A percentile compares a stretch with the other conserved stretches of the same genome.
phyloP scores from a whole-genome alignment of 2,113 vertebrate species.

The Polypterus bichir region DNA sequence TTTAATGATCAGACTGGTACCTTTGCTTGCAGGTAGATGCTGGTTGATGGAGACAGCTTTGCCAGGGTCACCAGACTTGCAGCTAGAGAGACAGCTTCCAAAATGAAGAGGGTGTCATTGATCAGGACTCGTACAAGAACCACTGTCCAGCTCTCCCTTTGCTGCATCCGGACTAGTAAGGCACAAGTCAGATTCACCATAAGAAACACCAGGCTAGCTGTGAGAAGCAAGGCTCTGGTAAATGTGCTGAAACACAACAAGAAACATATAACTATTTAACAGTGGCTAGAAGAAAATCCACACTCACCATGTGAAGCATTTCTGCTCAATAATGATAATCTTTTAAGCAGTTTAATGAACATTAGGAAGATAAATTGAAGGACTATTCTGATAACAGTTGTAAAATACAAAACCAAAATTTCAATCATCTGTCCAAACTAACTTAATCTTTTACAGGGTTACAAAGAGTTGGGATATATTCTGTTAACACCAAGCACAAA shows the following conservation, averaged over 20 bases:
- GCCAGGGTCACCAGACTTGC: conserved; percentile 59
- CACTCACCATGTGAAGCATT: too few relatives aligned
- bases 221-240: conserved; percentile 12
- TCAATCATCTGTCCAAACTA: too few relatives aligned
- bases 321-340: too few relatives aligned
- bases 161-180: conserved; percentile 37
- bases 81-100: conserved; percentile 60
- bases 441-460: too few relatives aligned
- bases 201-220: conserved; percentile 57
- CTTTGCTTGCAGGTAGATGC: conserved; percentile 65
- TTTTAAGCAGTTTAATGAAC: too few relatives aligned
- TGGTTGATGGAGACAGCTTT: conserved; percentile 49
- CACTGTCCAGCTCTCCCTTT: conserved; percentile 51
- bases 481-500: too few relatives aligned
- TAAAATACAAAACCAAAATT: too few relatives aligned
- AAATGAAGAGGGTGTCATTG: conserved; percentile 72
- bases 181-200: conserved; percentile 63
- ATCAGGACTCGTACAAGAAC: conserved; percentile 67
- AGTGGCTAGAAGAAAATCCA: not conserved
- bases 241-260: too few relatives aligned
- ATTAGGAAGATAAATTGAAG: too few relatives aligned
- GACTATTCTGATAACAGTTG: too few relatives aligned
- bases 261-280: not conserved
- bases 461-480: too few relatives aligned
- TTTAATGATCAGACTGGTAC: conserved; percentile 26